Conservation (phyloP, 2,888 invertebrate species). For the Galeopsomyia nigrocyanea region DNA sequence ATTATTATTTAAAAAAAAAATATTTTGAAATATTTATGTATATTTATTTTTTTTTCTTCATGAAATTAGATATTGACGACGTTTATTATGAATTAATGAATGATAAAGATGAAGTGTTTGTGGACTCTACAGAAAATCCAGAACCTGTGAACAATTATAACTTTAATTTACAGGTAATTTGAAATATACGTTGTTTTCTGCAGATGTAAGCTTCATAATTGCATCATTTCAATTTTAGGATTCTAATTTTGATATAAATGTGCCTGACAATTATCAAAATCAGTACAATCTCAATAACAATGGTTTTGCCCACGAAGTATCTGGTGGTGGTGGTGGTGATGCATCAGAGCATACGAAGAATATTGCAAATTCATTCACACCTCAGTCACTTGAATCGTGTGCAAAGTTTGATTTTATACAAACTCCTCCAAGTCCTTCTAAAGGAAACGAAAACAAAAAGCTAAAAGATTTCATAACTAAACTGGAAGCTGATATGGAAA, state of each 20-base stretch:
- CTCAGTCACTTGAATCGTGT: no score
- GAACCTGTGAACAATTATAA: no score
- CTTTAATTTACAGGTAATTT: no score
- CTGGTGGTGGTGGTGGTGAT: not conserved
- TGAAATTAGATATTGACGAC: slow-evolving; percentile 20
- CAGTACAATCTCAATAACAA: no score
- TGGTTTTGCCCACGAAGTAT: no score
- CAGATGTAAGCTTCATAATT: no score
- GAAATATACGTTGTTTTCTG: no score
- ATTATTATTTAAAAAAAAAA: slow-evolving; percentile 2
- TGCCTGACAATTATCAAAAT: no score
- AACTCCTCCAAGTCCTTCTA: not conserved
- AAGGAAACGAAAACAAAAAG: slow-evolving; percentile 18
- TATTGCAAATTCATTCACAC: not conserved
- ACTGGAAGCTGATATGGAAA: slow-evolving; percentile 6
- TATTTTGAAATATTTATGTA: slow-evolving; percentile 1
- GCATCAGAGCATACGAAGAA: not conserved
- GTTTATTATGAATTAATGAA: slow-evolving; percentile 20
- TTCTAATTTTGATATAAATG: no score
- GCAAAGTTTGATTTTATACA: no score
- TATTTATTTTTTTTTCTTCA: slow-evolving; percentile 11
- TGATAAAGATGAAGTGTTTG: slow-evolving; percentile 1
- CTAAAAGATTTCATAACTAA: slow-evolving; percentile 6
- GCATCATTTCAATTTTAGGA: no score
- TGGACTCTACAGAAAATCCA: no score